A percentile compares a stretch with the other conserved stretches of the same genome.
These are phyloP conservation scores for Trachelipus rathkii DNA, from an alignment of 1,140 invertebrate genomes.

Conservation along the genomic window DNA sequence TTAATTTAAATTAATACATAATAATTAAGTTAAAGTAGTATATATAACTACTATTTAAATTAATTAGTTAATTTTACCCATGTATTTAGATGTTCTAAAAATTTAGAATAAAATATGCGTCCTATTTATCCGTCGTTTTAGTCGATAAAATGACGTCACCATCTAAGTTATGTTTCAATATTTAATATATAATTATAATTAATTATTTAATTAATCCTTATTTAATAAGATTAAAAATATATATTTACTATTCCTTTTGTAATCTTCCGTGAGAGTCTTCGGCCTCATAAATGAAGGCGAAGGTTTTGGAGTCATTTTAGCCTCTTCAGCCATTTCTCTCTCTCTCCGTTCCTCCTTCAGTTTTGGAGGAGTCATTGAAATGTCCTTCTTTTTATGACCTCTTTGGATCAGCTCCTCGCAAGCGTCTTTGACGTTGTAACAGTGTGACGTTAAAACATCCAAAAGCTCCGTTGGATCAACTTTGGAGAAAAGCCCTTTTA, in stretches of 20 bases:
- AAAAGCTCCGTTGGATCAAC: constrained; percentile 81
- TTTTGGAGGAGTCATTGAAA: constrained; percentile 46
- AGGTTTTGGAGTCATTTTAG: constrained; percentile 48
- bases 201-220: not conserved
- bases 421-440: constrained; percentile 81
- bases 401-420: constrained; percentile 70
- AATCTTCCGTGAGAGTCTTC: constrained; percentile 58
- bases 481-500: constrained; percentile 87
- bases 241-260: constrained; percentile 64
- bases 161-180: too few species aligned
- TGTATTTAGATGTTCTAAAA: too few species aligned
- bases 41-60: too few species aligned
- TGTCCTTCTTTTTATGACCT: constrained; percentile 75
- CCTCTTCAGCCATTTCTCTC: constrained; percentile 50
- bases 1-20: too few species aligned
- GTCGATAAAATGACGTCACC: too few species aligned
- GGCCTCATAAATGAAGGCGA: constrained; percentile 50
- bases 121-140: too few species aligned
- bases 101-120: too few species aligned
- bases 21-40: too few species aligned
- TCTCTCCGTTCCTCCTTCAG: constrained; percentile 53
- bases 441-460: constrained; percentile 73
- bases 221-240: not conserved
- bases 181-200: too few species aligned
- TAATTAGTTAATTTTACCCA: too few species aligned